Conservation (phyloP, 2,113 vertebrate species). For the Numenius arquata region DNA sequence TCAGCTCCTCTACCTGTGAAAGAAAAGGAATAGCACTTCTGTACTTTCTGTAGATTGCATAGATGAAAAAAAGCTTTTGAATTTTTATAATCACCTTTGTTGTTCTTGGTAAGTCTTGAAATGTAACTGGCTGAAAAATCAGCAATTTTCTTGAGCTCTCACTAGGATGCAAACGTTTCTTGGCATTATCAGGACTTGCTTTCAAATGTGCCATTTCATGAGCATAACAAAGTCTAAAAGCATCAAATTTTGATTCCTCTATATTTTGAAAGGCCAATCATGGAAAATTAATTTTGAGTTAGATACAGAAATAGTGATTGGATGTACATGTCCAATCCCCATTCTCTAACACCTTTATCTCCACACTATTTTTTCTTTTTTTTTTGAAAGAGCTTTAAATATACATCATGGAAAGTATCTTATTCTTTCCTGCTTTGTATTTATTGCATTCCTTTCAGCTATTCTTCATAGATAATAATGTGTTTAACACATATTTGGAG, state of each 20-base stretch:
- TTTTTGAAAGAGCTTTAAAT: background rate
- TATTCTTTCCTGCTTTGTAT: background rate
- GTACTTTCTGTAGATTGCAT: background rate
- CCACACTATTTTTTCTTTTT: background rate
- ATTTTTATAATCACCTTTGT: background rate
- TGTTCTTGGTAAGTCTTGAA: background rate
- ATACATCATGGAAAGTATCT: background rate
- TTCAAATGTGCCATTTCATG: background rate
- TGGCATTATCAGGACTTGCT: background rate
- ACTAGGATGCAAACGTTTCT: background rate
- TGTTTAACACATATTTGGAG: background rate
- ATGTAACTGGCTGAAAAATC: background rate
- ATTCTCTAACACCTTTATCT: background rate
- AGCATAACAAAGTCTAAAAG: background rate
- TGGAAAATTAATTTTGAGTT: background rate
- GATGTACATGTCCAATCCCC: background rate
- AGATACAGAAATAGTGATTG: background rate
- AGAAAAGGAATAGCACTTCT: background rate
- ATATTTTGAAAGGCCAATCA: background rate
- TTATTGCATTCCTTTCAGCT: background rate
- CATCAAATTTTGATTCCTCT: background rate
- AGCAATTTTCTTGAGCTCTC: background rate
- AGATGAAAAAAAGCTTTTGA: background rate
- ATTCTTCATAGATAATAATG: background rate
- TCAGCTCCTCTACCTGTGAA: background rate